Percentiles rank a stretch among this genome's conserved stretches.
Evolutionary conservation across 2,888 invertebrate genomes (phyloP).

Genomic region (Phorcus lineatus): DNA sequence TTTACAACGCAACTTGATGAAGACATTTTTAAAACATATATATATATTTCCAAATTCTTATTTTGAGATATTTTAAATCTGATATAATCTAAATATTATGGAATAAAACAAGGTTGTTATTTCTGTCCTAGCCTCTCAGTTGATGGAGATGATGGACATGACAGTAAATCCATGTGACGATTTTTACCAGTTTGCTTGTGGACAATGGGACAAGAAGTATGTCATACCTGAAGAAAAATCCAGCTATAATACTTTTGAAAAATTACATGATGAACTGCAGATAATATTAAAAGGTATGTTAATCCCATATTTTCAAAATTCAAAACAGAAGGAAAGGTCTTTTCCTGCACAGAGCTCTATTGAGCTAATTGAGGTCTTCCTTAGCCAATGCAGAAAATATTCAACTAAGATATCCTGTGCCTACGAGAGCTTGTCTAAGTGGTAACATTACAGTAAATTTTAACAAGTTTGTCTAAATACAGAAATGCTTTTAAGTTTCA

Average conservation of each 20-base stretch:
- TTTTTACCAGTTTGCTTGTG: constrained; percentile 92
- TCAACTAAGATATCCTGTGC: too few relatives aligned
- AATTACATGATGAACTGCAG: constrained; percentile 88
- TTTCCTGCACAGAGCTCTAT: background rate
- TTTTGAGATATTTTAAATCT: too few relatives aligned
- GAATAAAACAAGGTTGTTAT: background rate
- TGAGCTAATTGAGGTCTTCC: too few relatives aligned
- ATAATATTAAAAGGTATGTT: constrained; percentile 83
- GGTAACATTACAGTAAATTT: too few relatives aligned
- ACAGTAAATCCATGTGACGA: constrained; percentile 87
- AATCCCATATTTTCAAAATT: background rate
- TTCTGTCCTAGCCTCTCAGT: constrained; percentile 82
- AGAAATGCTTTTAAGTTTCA: too few relatives aligned
- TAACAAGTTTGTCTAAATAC: too few relatives aligned
- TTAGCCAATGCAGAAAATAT: too few relatives aligned
- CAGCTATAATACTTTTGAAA: constrained; percentile 90
- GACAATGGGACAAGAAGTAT: constrained; percentile 90
- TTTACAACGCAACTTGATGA: too few relatives aligned
- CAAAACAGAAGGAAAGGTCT: background rate
- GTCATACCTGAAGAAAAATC: constrained; percentile 90
- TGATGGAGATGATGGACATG: constrained; percentile 88
- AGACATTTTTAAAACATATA: too few relatives aligned
- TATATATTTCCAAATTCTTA: too few relatives aligned
- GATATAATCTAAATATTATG: too few relatives aligned
- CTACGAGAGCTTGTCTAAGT: too few relatives aligned